These are phyloP conservation scores for Girardia tigrina DNA, from an alignment of 2,888 invertebrate species.

Conservation along the genomic window DNA sequence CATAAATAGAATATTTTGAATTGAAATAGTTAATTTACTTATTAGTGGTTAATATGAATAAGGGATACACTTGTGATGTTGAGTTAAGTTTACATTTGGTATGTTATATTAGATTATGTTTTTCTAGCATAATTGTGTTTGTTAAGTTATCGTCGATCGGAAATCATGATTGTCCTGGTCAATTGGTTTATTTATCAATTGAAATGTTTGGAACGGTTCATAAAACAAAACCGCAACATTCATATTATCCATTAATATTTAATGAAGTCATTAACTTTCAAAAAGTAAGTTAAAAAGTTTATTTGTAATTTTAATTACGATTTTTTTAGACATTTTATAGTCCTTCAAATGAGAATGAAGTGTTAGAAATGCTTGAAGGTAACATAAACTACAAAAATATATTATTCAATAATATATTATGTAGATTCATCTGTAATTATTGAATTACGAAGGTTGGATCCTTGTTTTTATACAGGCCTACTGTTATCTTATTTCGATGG, in stretches of 20 bases:
- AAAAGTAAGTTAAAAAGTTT: neutral
- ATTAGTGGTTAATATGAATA: no score
- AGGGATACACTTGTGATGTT: neutral
- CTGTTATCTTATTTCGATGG: neutral
- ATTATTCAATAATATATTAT: neutral
- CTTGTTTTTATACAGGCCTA: neutral
- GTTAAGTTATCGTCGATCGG: neutral
- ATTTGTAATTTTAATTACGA: neutral
- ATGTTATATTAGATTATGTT: neutral
- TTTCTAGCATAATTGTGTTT: neutral
- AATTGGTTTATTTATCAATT: conserved; percentile 13
- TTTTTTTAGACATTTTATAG: neutral
- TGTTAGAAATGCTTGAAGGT: conserved; percentile 14
- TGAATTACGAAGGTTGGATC: neutral
- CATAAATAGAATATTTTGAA: neutral
- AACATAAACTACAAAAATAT: neutral
- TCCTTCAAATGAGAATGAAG: conserved; percentile 4
- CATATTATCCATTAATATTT: neutral
- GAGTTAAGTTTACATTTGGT: conserved; percentile 9
- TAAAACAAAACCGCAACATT: conserved; percentile 3
- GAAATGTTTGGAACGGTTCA: conserved; percentile 8
- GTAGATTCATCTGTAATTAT: neutral
- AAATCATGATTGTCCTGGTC: conserved; percentile 3
- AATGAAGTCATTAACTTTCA: conserved; percentile 3
- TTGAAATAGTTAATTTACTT: neutral